Evolutionary conservation across 30 jellyfish, hydroid and myxozoan genomes (phyloP), one percentile per base, ranked within the genome.

Genomic region (Turritopsis dohrnii): DNA sequence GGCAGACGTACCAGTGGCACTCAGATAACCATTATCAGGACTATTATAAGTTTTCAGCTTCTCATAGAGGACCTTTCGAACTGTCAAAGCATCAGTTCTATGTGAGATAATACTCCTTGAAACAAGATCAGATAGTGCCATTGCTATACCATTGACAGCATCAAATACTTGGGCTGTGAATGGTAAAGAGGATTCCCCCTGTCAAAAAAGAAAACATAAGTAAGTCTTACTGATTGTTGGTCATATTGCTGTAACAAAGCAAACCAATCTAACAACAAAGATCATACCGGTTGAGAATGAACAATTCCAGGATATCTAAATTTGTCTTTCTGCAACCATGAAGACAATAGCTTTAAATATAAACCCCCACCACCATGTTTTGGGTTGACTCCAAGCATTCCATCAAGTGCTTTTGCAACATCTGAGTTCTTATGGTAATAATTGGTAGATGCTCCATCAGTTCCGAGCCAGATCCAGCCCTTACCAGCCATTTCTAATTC

Each of bases 101-200:
- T 86, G 89, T 1, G 87, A 65, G 21, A 94, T 81, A 71, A 74
- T 52, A 30, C 84, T 89, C 65, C 92, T 86, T 52, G 94, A 27
- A 8, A 94, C 87, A 75, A 94, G 86, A 72, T 94, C 97, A 16
- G 99, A 89, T 18, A 94, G 85, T 54, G 99, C 95, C 24, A 94
- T 65, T 52, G 97, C 99, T 13, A 94, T 28, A 28, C 96, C 99
- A 71, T 94, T 94, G 19, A 94, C 88, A 16, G 99, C 99, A 89
- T 94, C 99, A 83, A 71, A 89, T 1, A 94, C 99, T 74, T 94
- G 99, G 0, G 97, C 79, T 13, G 97, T 89, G 90, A 81, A 85
- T 31, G 98, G 96, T 75, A 84, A 16, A 8, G 96, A 69, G 28
- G 77, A 69, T n/a, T 69, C 77, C 9, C 77, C 77, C 77, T 69